Conservation (phyloP, 2,113 vertebrate genomes). For the Laticauda laticaudata region DNA sequence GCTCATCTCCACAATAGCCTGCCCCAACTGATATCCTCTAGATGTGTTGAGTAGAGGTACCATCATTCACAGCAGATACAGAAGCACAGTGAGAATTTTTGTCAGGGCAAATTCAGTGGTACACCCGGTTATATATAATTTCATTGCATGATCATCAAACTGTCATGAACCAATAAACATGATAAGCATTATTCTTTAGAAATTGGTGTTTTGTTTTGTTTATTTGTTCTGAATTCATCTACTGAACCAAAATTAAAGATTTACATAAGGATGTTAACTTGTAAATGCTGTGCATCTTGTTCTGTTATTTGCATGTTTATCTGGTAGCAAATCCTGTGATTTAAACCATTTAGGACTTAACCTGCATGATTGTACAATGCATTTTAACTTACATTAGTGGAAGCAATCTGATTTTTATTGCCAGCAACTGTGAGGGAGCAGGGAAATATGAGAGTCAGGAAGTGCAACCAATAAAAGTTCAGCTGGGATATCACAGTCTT, state of each 20-base stretch:
- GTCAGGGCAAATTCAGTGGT: background rate
- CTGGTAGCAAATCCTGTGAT: background rate
- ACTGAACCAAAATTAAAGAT: background rate
- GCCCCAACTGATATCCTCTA: background rate
- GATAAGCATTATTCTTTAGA: background rate
- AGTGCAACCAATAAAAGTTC: conserved; percentile 42
- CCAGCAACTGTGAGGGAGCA: conserved; percentile 29
- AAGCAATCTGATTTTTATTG: conserved; percentile 32
- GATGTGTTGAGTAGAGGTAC: background rate
- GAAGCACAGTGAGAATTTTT: background rate
- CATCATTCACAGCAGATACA: background rate
- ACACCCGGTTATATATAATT: background rate
- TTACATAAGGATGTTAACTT: background rate
- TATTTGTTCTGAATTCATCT: background rate
- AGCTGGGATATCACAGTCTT: conserved; percentile 39
- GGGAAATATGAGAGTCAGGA: conserved; percentile 55
- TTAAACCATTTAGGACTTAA: background rate
- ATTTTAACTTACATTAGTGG: background rate
- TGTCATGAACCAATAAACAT: background rate
- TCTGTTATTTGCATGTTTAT: background rate
- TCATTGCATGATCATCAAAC: background rate
- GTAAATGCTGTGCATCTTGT: background rate
- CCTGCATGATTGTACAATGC: background rate
- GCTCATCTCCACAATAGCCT: background rate
- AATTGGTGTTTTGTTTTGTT: background rate